Percentiles rank a stretch among this genome's conserved stretches.
Evolutionary conservation across 2,888 invertebrate genomes (phyloP).

Genomic region (Blera fallax): DNA sequence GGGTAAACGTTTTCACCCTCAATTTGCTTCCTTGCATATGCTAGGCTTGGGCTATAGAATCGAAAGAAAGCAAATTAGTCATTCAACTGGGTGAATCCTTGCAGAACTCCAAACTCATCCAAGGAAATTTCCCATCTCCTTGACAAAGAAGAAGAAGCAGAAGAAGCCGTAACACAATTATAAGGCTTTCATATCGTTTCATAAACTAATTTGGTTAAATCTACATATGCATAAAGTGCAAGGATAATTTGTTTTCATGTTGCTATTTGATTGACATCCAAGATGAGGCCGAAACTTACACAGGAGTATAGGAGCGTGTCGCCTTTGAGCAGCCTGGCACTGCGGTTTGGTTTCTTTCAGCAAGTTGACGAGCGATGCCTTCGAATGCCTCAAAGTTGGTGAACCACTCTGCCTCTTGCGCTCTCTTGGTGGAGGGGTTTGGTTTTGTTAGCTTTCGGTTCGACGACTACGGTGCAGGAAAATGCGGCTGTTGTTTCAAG

Average conservation of each 20-base stretch:
- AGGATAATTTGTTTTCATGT: slow-evolving; percentile 71
- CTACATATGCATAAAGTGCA: slow-evolving; percentile 67
- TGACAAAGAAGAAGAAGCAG: neutral
- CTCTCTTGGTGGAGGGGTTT: slow-evolving; percentile 28
- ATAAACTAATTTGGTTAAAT: slow-evolving; percentile 66
- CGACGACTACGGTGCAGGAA: slow-evolving; percentile 11
- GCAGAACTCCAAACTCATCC: neutral
- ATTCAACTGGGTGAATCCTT: slow-evolving; percentile 47
- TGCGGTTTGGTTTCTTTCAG: slow-evolving; percentile 51
- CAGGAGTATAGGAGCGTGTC: neutral
- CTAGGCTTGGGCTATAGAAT: neutral
- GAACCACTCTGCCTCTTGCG: too few relatives aligned
- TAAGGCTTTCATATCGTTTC: slow-evolving; percentile 66
- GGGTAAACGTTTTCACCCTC: slow-evolving; percentile 20
- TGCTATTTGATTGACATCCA: slow-evolving; percentile 66
- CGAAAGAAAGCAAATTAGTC: slow-evolving; percentile 58
- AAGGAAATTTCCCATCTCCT: neutral
- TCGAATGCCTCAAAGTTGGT: slow-evolving; percentile 35
- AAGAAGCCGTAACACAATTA: slow-evolving; percentile 59
- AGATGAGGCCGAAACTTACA: neutral
- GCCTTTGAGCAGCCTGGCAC: slow-evolving; percentile 41
- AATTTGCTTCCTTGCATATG: slow-evolving; percentile 36
- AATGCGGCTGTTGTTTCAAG: slow-evolving; percentile 22
- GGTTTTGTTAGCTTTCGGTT: slow-evolving; percentile 25
- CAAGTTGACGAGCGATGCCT: slow-evolving; percentile 17